Conservation (phyloP, 1,140 invertebrate genomes). For the Rhizoglyphus robini region DNA sequence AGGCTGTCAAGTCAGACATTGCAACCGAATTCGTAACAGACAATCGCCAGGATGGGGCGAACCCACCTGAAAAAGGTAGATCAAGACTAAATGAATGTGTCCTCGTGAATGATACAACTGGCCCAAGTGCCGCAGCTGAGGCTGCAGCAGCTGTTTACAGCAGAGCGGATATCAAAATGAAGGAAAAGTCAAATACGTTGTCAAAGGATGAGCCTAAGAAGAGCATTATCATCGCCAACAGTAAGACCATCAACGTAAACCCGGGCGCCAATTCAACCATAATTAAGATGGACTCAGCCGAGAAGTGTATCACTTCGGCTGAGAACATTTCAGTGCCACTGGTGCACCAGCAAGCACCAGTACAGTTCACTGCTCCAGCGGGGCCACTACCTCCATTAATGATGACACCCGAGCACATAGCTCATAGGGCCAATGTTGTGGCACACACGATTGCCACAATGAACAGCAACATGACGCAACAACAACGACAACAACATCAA, state of each 20-base stretch:
- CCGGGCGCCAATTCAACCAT: too few species aligned
- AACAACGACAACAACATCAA: too few species aligned
- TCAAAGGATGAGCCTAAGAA: neutral
- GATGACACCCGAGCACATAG: too few species aligned
- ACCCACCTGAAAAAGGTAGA: too few species aligned
- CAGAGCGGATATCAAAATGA: neutral
- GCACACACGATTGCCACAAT: too few species aligned
- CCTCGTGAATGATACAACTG: neutral
- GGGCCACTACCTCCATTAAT: too few species aligned
- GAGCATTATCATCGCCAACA: too few species aligned
- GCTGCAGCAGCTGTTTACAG: neutral
- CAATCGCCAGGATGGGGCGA: neutral
- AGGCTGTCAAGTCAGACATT: slow-evolving; percentile 49
- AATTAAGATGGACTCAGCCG: neutral
- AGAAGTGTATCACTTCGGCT: neutral
- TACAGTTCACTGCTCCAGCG: neutral
- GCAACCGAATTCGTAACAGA: neutral
- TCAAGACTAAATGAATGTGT: neutral
- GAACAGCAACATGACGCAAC: too few species aligned
- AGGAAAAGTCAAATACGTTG: neutral
- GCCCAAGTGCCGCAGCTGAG: neutral
- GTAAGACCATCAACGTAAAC: too few species aligned
- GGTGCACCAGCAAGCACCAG: neutral
- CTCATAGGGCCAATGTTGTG: too few species aligned
- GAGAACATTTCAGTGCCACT: neutral